phyloP scores from a whole-genome alignment of 2,888 invertebrate genomes.

The Diaprepes abbreviatus region DNA sequence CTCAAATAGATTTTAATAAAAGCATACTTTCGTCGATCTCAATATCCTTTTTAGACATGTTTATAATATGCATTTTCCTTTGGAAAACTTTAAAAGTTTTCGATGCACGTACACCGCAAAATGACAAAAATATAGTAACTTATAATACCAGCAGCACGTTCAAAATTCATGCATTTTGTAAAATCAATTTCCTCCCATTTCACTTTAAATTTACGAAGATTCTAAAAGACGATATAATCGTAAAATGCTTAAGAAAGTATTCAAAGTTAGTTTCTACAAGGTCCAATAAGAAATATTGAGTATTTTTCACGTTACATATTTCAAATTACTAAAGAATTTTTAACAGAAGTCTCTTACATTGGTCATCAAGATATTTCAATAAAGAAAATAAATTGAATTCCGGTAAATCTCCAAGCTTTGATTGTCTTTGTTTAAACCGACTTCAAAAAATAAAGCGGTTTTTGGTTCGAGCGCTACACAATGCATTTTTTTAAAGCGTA shows the following conservation, averaged over 20 bases:
- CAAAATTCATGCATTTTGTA: constrained; percentile 47
- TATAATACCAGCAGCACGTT: constrained; percentile 41
- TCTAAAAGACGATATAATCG: constrained; percentile 30
- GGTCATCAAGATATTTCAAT: too few species aligned
- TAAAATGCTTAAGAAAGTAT: constrained; percentile 29
- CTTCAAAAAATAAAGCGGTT: too few species aligned
- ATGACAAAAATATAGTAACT: constrained; percentile 48
- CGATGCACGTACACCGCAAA: constrained; percentile 45
- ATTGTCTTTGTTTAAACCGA: too few species aligned
- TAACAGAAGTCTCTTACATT: too few species aligned
- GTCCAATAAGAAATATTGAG: background rate
- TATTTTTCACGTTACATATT: too few species aligned
- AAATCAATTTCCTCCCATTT: constrained; percentile 48
- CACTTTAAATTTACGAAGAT: constrained; percentile 43
- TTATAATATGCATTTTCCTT: constrained; percentile 46
- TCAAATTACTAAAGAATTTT: too few species aligned
- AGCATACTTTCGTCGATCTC: constrained; percentile 45
- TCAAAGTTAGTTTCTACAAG: constrained; percentile 13
- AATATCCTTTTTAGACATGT: constrained; percentile 43
- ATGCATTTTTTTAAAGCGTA: too few species aligned
- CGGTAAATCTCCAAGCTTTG: too few species aligned
- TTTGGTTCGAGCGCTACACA: too few species aligned
- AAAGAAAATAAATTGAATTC: too few species aligned
- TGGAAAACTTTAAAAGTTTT: constrained; percentile 42
- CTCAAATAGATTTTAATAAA: constrained; percentile 48